Evolutionary conservation across 2,113 vertebrate species (phyloP), one percentile per base, ranked within the genome.

Genomic region (Leucoraja erinaceus): DNA sequence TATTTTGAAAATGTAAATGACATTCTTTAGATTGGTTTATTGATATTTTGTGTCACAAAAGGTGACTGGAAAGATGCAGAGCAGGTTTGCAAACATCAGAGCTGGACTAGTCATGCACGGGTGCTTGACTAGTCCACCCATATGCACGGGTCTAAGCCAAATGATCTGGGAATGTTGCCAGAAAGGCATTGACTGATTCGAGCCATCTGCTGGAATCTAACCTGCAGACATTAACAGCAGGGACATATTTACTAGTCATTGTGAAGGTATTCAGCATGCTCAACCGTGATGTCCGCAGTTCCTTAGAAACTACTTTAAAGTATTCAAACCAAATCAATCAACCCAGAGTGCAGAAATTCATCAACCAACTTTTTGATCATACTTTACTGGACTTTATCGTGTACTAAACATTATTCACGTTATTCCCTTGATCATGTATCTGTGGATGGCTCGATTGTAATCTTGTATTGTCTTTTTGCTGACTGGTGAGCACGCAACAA

Each of bases 191-290:
- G 22, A 47, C 47, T 83, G 79, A 83, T 56, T 83, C 56, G 6
- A 56, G 79, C 18, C 79, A 83, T 25, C 47, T 81, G 78, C 78
- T 83, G 79, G 18, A 83, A 83, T 56, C 79, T 83, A 22, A 83
- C 79, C 47, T 54, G 47, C 20, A 56, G 38, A 9, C 79, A 83
- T 54, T 22, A 83, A 83, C 47, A 81, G 18, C 72, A 25, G 33
- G 18, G 77, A 47, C 33, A 18, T 12, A 38, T 79, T 79, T 47
- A 4, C 12, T 31, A 79, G 18, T 79, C 8, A 16, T 16, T 79
- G 33, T 47, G 33, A 79, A 79, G 77, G 33, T 79, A 33, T 38
- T 78, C 76, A 38, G 2, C 16, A 31, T 78, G 14, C n/a, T 33
- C 8, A 76, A 31, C 5, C 1, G 20, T 77, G 2, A 77, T 31